These are phyloP conservation scores for Caracal caracal DNA, from an alignment of 2,113 vertebrate species.

Conservation along the genomic window DNA sequence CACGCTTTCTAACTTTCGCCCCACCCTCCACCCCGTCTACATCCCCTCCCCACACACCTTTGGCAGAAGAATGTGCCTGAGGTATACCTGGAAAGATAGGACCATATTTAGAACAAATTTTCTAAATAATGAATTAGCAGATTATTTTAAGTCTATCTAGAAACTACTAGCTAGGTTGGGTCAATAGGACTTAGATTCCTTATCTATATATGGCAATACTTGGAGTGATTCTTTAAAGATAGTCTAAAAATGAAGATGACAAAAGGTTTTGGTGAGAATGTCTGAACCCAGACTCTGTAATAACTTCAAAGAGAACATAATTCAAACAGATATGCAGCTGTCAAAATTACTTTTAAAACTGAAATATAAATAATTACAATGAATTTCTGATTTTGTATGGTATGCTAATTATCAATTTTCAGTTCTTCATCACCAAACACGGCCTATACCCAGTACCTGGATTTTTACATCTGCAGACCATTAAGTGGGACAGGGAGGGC, in stretches of 20 bases:
- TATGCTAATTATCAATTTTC: not conserved
- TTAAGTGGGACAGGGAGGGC: fast-evolving
- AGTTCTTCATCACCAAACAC: not conserved
- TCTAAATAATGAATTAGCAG: not conserved
- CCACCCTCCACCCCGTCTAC: not conserved
- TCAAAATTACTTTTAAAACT: not conserved
- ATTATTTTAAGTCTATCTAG: not conserved
- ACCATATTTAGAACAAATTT: not conserved
- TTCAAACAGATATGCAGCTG: not conserved
- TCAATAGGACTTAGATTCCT: not conserved
- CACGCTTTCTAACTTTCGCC: not conserved
- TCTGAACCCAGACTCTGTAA: not conserved
- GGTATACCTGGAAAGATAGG: not conserved
- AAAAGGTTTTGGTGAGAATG: not conserved
- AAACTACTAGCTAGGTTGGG: not conserved
- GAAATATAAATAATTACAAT: not conserved
- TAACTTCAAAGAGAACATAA: not conserved
- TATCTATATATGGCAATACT: not conserved
- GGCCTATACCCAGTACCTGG: not conserved
- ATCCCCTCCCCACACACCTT: not conserved
- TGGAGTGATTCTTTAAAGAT: not conserved
- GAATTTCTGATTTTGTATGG: not conserved
- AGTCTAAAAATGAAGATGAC: not conserved
- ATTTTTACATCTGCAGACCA: not conserved
- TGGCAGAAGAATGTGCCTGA: not conserved